Conservation (phyloP, 2,888 invertebrate genomes). For the Sericinus montela region DNA sequence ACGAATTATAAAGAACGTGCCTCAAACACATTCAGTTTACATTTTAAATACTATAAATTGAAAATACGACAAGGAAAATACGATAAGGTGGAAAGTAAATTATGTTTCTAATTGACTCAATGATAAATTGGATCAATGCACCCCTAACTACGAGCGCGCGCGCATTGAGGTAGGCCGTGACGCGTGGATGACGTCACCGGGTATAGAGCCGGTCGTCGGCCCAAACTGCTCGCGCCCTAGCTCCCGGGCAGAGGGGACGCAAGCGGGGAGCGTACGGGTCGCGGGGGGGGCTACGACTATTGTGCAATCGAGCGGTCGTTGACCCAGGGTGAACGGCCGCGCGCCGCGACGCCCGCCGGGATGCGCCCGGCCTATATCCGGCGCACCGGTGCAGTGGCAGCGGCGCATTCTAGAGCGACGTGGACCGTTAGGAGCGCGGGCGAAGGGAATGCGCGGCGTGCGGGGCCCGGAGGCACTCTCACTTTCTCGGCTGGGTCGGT, state of each 20-base stretch:
- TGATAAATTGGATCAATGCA: constrained; percentile 63
- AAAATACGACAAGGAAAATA: too few relatives aligned
- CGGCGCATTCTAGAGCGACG: constrained; percentile 78
- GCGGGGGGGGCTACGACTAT: constrained; percentile 47
- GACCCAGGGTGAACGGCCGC: constrained; percentile 75
- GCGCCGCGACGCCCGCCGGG: constrained; percentile 74
- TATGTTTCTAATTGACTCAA: constrained; percentile 7
- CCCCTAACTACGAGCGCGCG: constrained; percentile 75
- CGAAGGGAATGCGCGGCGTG: constrained; percentile 17
- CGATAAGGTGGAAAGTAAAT: not conserved
- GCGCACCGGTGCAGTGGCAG: constrained; percentile 76
- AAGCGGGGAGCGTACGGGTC: constrained; percentile 34
- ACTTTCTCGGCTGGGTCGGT: constrained; percentile 83
- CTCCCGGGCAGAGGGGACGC: constrained; percentile 46
- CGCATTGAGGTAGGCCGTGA: constrained; percentile 81
- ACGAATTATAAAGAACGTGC: too few relatives aligned
- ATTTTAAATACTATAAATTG: too few relatives aligned
- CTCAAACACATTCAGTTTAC: too few relatives aligned
- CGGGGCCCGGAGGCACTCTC: constrained; percentile 74
- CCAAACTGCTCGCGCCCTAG: constrained; percentile 54
- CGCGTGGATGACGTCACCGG: constrained; percentile 71
- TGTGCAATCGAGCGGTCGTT: constrained; percentile 76
- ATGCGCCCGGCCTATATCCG: constrained; percentile 80
- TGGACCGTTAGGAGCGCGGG: constrained; percentile 73
- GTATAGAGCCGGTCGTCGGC: constrained; percentile 64